Evolutionary conservation across 1,140 invertebrate genomes (phyloP).

Genomic region (Ceratina japonica): DNA sequence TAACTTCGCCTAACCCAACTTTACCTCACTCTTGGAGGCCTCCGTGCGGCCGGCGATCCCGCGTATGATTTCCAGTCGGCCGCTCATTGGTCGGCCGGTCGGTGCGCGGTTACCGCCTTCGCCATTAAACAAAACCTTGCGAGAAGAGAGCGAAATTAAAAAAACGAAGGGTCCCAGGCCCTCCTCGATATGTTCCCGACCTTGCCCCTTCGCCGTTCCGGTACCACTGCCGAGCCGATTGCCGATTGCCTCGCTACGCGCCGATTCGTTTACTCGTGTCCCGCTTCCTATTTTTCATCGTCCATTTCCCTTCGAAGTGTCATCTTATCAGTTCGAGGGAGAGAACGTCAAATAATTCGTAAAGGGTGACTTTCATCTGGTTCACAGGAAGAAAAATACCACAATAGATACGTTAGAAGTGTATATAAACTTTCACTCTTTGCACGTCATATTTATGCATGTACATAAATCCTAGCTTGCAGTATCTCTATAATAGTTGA

Average conservation of each 20-base stretch:
- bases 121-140: constrained; percentile 70
- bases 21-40: constrained; percentile 63
- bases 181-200: constrained; percentile 54
- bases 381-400: too few relatives aligned
- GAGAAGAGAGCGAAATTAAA: constrained; percentile 63
- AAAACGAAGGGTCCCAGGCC: constrained; percentile 58
- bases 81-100: constrained; percentile 70
- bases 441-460: too few relatives aligned
- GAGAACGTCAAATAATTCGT: too few relatives aligned
- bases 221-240: constrained; percentile 6
- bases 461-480: too few relatives aligned
- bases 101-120: constrained; percentile 71
- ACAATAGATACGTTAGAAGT: too few relatives aligned
- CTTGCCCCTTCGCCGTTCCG: constrained; percentile 56
- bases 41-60: constrained; percentile 65
- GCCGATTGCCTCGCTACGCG: constrained; percentile 11
- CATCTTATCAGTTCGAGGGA: too few relatives aligned
- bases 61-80: constrained; percentile 74
- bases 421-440: too few relatives aligned
- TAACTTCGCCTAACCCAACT: constrained; percentile 71
- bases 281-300: neutral
- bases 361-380: too few relatives aligned
- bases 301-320: neutral
- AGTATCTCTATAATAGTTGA: too few relatives aligned
- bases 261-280: constrained; percentile 7